Evolutionary conservation across 2,888 invertebrate species (phyloP), one percentile per base, ranked within the genome.

Genomic region (Biston betularia): DNA sequence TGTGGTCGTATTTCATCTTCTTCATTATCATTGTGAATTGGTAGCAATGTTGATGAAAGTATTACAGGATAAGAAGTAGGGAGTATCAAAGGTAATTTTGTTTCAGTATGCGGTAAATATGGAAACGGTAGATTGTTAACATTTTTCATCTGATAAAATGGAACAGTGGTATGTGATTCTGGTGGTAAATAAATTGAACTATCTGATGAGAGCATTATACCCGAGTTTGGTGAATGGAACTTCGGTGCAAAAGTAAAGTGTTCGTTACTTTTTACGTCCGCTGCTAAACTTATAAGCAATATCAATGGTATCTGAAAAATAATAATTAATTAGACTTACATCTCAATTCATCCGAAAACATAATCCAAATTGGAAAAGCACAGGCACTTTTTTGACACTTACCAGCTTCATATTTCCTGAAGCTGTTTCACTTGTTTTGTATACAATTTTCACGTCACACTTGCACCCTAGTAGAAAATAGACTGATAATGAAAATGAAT

Each of bases 401-500:
- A 93, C 93, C 85, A 90, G 89, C 90, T 89, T 93, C 93, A 93
- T 93, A 82, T 83, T 88, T 80, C 72, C 77, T 84, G 87, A 90
- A 91, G 87, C 89, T 86, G 82, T 82, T 54, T 75, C 57, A 60
- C 48, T 66, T 60, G 73, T 75, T 79, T 81, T 75, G 76, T 76
- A 73, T 80, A 77, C 33, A 64, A 68, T 75, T 81, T 69, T 79
- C 83, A 89, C 92, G 91, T 90, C 89, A 92, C 91, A 84, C 86
- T 84, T 79, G 82, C 79, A 72, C 88, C 89, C 86, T 82, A 81
- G 81, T 86, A 81, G 85, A 89, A 89, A 89, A 88, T 84, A 82
- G 77, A 93, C 92, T 93, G 87, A 85, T 90, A 93, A 91, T 93
- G 93, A 93, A 93, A 93, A 85, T 89, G 91, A 93, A 93, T 93